phyloP scores from a whole-genome alignment of 2,888 invertebrate genomes.

The Caenorhabditis panamensis region DNA sequence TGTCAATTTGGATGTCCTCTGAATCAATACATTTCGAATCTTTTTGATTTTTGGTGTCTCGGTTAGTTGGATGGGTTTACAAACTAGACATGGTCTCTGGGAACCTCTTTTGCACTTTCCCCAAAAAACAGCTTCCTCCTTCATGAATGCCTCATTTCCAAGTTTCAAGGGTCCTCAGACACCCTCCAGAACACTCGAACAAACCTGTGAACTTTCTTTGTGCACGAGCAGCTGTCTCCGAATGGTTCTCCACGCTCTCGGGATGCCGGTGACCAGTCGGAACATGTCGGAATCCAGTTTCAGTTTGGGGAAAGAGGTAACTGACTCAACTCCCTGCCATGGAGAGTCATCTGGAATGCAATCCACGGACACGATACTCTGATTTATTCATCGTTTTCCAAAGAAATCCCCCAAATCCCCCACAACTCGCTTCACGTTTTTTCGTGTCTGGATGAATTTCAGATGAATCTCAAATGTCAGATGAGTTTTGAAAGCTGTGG shows the following conservation, averaged over 20 bases:
- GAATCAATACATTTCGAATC: too few relatives aligned
- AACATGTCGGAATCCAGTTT: too few relatives aligned
- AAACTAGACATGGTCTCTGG: background rate
- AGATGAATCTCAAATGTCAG: too few relatives aligned
- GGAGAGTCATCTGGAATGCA: too few relatives aligned
- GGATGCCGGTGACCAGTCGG: background rate
- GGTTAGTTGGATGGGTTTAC: too few relatives aligned
- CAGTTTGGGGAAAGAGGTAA: too few relatives aligned
- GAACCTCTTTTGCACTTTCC: background rate
- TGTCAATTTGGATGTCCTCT: too few relatives aligned
- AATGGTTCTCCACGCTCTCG: conserved; percentile 11
- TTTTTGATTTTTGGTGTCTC: too few relatives aligned
- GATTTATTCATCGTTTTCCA: conserved; percentile 47
- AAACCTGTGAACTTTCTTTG: conserved; percentile 51
- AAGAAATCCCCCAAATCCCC: conserved; percentile 14
- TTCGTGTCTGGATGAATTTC: background rate
- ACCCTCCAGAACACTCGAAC: conserved; percentile 23
- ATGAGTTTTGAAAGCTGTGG: background rate
- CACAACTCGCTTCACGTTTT: too few relatives aligned
- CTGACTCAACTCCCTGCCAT: too few relatives aligned
- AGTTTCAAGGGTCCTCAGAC: conserved; percentile 21
- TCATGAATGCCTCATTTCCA: conserved; percentile 16
- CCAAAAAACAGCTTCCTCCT: too few relatives aligned
- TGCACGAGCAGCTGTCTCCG: conserved; percentile 20
- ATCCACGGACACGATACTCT: conserved; percentile 48